A percentile compares a stretch with the other conserved stretches of the same genome.
Evolutionary conservation across 1,140 invertebrate genomes (phyloP).

Genomic region (Pachyrhynchus sulphureomaculatus): DNA sequence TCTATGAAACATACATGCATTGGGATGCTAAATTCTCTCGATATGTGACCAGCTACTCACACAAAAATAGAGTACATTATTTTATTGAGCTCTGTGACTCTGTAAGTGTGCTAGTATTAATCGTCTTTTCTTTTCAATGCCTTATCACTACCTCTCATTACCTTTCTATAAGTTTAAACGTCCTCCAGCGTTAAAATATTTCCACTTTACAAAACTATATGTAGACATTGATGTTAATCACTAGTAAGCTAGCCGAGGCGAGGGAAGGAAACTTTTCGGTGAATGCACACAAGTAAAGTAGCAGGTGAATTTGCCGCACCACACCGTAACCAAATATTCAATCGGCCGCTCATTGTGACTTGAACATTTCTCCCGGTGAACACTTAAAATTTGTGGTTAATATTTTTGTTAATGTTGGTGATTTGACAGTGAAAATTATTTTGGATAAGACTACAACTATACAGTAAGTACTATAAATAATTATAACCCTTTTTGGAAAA

Average conservation of each 20-base stretch:
- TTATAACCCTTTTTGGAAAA: too few relatives aligned
- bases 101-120: too few relatives aligned
- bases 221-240: background rate
- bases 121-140: too few relatives aligned
- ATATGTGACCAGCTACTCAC: too few relatives aligned
- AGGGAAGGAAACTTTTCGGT: constrained; percentile 27
- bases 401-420: background rate
- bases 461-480: too few relatives aligned
- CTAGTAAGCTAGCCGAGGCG: background rate
- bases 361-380: background rate
- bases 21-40: too few relatives aligned
- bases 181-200: background rate
- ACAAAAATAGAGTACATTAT: too few relatives aligned
- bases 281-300: constrained; percentile 16
- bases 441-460: too few relatives aligned
- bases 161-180: constrained; percentile 3
- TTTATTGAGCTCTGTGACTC: too few relatives aligned
- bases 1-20: too few relatives aligned
- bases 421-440: background rate
- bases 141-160: too few relatives aligned
- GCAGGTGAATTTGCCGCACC: constrained; percentile 20
- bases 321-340: constrained; percentile 22
- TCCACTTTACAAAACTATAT: background rate
- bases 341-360: background rate
- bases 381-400: background rate